These are phyloP conservation scores for Camptogramma bilineatum DNA, from an alignment of 2,888 invertebrate species.

Conservation along the genomic window DNA sequence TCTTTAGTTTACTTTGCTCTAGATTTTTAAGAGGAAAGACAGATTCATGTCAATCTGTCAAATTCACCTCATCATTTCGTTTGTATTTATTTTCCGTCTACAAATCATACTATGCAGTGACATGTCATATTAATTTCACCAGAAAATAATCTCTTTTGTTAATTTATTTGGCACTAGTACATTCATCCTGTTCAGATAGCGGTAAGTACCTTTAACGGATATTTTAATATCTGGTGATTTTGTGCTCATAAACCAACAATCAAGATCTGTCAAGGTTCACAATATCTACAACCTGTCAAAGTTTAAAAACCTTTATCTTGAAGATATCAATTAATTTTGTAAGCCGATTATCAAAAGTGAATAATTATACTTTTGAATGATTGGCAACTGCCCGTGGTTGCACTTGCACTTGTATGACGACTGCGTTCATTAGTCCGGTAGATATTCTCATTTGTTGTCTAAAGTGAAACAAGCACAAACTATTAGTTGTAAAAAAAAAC, in stretches of 20 bases:
- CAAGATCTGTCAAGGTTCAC: conserved; percentile 23
- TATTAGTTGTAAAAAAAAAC: too few species aligned
- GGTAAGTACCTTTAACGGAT: not conserved
- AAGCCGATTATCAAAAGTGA: conserved; percentile 27
- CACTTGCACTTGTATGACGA: not conserved
- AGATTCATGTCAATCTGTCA: too few species aligned
- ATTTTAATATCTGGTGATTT: conserved; percentile 1
- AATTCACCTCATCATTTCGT: too few species aligned
- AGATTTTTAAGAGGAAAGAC: too few species aligned
- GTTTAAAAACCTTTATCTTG: conserved; percentile 25
- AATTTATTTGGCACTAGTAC: not conserved
- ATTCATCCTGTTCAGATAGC: not conserved
- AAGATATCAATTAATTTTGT: conserved; percentile 17
- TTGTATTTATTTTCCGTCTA: too few species aligned
- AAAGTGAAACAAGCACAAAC: too few species aligned
- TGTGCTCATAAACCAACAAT: conserved; percentile 7
- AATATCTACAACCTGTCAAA: conserved; percentile 32
- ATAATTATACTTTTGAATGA: not conserved
- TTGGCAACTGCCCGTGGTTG: not conserved
- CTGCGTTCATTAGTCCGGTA: too few species aligned
- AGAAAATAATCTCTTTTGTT: too few species aligned
- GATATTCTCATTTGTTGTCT: too few species aligned
- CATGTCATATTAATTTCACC: not conserved
- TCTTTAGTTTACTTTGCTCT: too few species aligned
- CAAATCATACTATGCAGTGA: not conserved